phyloP scores from a whole-genome alignment of 2,797 vertebrate species.

The Thripadectes ignobilis region DNA sequence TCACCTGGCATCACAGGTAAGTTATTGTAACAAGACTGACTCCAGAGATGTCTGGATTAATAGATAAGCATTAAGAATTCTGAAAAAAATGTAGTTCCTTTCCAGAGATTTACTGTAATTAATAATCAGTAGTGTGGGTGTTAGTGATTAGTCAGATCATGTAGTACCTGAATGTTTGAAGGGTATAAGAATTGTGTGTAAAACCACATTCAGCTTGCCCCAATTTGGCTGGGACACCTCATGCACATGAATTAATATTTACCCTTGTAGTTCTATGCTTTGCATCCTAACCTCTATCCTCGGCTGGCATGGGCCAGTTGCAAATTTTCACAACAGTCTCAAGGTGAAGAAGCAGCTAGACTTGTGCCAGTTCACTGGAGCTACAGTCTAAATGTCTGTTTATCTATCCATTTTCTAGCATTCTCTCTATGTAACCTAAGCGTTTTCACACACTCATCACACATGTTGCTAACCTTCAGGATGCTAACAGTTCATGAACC shows the following conservation, averaged over 20 bases:
- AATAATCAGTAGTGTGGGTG: neutral
- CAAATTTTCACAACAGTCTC: neutral
- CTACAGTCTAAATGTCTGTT: neutral
- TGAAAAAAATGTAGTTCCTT: neutral
- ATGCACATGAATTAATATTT: neutral
- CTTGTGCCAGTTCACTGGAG: neutral
- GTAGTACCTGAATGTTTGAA: neutral
- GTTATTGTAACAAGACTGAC: neutral
- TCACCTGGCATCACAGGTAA: neutral
- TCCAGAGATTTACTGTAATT: neutral
- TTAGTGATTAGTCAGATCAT: neutral
- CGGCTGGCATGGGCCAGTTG: neutral
- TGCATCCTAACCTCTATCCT: neutral
- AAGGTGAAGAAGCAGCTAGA: neutral
- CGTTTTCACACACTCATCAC: neutral
- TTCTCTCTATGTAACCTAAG: neutral
- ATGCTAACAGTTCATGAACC: neutral
- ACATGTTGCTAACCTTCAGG: no score
- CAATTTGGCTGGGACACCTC: neutral
- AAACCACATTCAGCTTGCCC: neutral
- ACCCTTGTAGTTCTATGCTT: neutral
- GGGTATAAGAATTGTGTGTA: neutral
- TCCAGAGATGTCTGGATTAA: neutral
- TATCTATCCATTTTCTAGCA: neutral
- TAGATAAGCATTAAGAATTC: neutral